These are phyloP conservation scores for Centropus unirufus DNA, from an alignment of 2,113 vertebrate genomes.

Conservation along the genomic window DNA sequence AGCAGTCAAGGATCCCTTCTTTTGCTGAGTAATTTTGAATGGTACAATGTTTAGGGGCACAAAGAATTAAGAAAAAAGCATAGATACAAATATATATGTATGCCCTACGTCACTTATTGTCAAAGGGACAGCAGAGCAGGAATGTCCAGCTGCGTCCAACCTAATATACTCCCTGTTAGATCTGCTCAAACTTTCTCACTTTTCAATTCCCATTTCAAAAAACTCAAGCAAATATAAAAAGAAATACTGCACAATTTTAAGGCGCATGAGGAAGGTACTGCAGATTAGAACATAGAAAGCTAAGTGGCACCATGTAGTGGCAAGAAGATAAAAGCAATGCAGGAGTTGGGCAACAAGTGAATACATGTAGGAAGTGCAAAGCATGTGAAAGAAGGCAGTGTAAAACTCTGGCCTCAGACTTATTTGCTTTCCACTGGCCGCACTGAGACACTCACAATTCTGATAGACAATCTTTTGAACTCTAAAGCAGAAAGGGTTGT, in stretches of 20 bases:
- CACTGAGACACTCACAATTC: neutral
- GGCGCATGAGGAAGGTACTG: accelerated
- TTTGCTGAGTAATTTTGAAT: neutral
- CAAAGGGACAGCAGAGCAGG: neutral
- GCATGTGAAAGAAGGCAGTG: neutral
- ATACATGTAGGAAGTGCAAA: neutral
- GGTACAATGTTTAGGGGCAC: neutral
- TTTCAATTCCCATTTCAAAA: neutral
- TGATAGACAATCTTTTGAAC: neutral
- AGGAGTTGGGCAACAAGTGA: neutral
- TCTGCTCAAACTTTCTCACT: neutral
- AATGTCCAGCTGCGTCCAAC: neutral
- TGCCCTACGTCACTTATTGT: neutral
- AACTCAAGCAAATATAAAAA: neutral
- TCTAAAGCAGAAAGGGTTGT: neutral
- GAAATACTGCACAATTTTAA: neutral
- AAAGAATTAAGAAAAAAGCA: neutral
- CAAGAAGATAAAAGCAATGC: neutral
- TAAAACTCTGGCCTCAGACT: neutral
- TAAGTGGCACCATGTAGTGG: neutral
- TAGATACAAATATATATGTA: neutral
- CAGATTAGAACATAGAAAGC: neutral
- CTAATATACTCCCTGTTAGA: neutral
- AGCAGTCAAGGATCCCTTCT: neutral
- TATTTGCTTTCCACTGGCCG: neutral